phyloP scores from a whole-genome alignment of 2,113 vertebrate species.

The Oophaga pumilio region DNA sequence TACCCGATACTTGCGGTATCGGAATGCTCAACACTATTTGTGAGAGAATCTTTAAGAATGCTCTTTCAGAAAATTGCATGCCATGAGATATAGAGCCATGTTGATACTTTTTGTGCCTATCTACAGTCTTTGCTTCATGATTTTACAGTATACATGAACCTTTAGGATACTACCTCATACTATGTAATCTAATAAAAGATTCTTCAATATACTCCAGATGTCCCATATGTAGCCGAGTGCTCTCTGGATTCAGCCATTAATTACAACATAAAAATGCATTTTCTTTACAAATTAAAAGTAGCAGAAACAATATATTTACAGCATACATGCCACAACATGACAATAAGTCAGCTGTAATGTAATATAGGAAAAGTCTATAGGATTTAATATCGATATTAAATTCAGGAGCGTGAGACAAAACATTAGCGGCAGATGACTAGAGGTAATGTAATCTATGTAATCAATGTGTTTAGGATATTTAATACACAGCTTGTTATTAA shows the following conservation, averaged over 20 bases:
- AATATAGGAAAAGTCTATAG: not conserved
- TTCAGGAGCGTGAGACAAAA: not conserved
- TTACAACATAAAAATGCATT: not conserved
- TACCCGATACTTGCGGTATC: no score
- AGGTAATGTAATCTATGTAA: conserved; percentile 8
- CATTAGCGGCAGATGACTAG: conserved; percentile 2
- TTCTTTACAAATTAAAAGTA: conserved; percentile 11
- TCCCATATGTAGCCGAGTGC: not conserved
- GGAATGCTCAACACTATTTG: no score
- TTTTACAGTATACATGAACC: no score
- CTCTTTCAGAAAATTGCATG: no score
- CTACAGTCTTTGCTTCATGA: no score
- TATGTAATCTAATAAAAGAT: not conserved
- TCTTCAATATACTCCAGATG: not conserved
- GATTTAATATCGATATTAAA: conserved; percentile 23
- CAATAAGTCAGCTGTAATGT: not conserved
- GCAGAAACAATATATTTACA: conserved; percentile 23
- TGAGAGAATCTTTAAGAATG: no score
- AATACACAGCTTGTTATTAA: conserved; percentile 12
- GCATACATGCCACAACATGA: not conserved
- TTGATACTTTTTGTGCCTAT: no score
- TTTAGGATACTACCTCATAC: not conserved
- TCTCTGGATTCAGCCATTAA: not conserved
- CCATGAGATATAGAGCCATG: no score
- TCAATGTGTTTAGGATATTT: not conserved